Conservation (phyloP, 2,888 invertebrate species). For the Diarsia brunnea region DNA sequence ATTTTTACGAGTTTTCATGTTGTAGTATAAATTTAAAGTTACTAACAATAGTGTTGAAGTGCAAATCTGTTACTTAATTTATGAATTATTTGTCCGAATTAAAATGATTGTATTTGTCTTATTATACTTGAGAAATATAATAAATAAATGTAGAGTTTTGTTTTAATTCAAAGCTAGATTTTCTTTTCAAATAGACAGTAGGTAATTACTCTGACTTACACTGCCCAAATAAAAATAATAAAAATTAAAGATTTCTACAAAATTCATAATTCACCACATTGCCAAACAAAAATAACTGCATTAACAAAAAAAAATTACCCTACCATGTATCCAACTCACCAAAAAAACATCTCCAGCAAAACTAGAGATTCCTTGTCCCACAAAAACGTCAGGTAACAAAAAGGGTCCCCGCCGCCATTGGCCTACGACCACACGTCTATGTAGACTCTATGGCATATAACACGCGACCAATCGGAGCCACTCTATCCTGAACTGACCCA, state of each 20-base stretch:
- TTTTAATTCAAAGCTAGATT: too few relatives aligned
- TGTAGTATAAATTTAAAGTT: too few relatives aligned
- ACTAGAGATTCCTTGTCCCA: conserved; percentile 3
- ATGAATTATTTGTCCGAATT: too few relatives aligned
- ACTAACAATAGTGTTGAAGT: too few relatives aligned
- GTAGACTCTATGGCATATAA: conserved; percentile 48
- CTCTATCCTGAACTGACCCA: conserved; percentile 44
- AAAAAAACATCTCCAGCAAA: not conserved
- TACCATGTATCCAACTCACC: not conserved
- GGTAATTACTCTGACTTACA: too few relatives aligned
- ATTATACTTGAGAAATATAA: not conserved
- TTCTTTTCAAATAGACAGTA: too few relatives aligned
- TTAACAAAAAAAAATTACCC: not conserved
- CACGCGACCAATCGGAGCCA: conserved; percentile 43
- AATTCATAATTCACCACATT: too few relatives aligned
- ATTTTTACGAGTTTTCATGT: not conserved
- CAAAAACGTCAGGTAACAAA: conserved; percentile 59
- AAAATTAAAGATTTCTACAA: too few relatives aligned
- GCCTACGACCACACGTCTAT: conserved; percentile 41
- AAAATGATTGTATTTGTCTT: too few relatives aligned
- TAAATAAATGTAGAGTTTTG: not conserved
- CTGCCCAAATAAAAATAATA: too few relatives aligned
- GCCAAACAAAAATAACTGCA: not conserved
- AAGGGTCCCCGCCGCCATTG: conserved; percentile 48
- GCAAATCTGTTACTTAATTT: too few relatives aligned